These are phyloP conservation scores for Lepidurus packardi DNA, from an alignment of 1,140 invertebrate genomes.

Conservation along the genomic window DNA sequence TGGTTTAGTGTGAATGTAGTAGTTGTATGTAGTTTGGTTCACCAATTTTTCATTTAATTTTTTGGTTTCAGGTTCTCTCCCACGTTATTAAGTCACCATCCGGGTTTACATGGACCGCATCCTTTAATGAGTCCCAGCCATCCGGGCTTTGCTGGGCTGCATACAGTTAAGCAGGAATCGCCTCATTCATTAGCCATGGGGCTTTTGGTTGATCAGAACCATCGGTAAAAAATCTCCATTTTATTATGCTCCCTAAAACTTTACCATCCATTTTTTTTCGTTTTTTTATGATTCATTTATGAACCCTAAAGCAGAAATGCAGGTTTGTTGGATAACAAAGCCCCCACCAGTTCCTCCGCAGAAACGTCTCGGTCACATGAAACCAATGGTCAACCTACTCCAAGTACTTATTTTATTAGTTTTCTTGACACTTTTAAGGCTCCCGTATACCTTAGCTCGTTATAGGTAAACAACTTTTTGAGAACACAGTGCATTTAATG, in stretches of 20 bases:
- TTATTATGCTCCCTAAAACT: not conserved
- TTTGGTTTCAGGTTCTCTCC: conserved; percentile 34
- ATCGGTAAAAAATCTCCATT: conserved; percentile 28
- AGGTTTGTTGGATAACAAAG: not conserved
- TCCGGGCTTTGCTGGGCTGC: conserved; percentile 26
- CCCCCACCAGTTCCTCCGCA: conserved; percentile 8
- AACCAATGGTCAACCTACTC: conserved; percentile 18
- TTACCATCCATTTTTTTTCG: not conserved
- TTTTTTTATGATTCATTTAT: not conserved
- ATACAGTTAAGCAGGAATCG: conserved; percentile 31
- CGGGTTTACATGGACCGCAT: conserved; percentile 31
- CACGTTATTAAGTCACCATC: conserved; percentile 32
- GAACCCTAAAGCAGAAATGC: conserved; percentile 6
- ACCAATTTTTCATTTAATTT: not conserved
- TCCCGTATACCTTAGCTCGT: too few relatives aligned
- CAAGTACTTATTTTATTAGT: not conserved
- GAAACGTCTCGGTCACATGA: conserved; percentile 9
- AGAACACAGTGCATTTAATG: too few relatives aligned
- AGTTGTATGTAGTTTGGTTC: not conserved
- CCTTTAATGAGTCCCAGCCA: conserved; percentile 35
- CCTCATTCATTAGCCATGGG: conserved; percentile 33
- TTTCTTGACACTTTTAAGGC: too few relatives aligned
- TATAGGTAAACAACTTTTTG: too few relatives aligned
- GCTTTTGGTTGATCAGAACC: conserved; percentile 34
- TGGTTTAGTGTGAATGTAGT: not conserved